phyloP scores from a whole-genome alignment of 2,888 invertebrate species.

The Cheilosia scutellata region DNA sequence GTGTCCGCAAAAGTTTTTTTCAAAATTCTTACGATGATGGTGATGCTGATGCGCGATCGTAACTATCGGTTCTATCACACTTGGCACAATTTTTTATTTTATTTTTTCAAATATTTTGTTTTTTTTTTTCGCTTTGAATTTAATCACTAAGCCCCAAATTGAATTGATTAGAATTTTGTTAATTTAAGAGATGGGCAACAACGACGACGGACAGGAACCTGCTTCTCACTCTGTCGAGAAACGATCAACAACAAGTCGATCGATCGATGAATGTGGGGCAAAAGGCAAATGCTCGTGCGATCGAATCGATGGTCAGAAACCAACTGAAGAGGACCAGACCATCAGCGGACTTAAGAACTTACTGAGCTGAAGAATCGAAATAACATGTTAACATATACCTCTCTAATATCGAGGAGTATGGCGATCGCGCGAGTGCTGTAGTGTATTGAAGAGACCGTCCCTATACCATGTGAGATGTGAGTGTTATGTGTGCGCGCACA shows the following conservation, averaged over 20 bases:
- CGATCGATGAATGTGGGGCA: constrained; percentile 52
- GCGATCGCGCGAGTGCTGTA: constrained; percentile 21
- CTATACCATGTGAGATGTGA: constrained; percentile 75
- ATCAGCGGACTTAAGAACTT: constrained; percentile 84
- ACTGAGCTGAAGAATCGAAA: constrained; percentile 75
- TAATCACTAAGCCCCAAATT: constrained; percentile 51
- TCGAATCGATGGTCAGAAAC: constrained; percentile 84
- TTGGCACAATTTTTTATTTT: constrained; percentile 10
- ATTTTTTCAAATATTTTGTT: constrained; percentile 3
- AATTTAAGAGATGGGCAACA: constrained; percentile 30
- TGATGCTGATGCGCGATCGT: constrained; percentile 19
- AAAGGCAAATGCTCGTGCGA: constrained; percentile 80
- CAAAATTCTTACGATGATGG: constrained; percentile 12
- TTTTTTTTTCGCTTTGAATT: constrained; percentile 36
- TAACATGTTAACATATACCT: constrained; percentile 75
- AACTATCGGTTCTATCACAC: constrained; percentile 41
- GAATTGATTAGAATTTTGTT: constrained; percentile 48
- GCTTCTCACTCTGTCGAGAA: constrained; percentile 41
- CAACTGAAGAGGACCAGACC: constrained; percentile 84
- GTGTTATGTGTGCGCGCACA: constrained; percentile 74
- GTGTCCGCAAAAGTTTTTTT: constrained; percentile 54
- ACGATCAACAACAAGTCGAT: constrained; percentile 53
- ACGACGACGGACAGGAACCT: constrained; percentile 47
- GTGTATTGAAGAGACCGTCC: constrained; percentile 73
- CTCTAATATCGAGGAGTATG: constrained; percentile 71